A percentile compares a stretch with the other conserved stretches of the same genome.
Conservation (phyloP, 2,113 vertebrate genomes). For the Alosa alosa region DNA sequence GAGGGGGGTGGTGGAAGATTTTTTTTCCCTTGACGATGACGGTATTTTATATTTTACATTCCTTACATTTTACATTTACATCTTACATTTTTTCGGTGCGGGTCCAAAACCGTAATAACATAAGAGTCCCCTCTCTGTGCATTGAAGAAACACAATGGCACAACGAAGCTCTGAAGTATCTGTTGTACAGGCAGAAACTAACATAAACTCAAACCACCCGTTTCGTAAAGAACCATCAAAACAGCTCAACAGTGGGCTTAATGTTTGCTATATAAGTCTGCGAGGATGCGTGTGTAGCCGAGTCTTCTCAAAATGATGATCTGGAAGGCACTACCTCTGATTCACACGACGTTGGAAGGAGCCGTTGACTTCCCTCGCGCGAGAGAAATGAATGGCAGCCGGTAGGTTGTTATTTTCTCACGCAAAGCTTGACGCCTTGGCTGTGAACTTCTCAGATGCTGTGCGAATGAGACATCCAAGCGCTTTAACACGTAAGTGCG, state of each 20-base stretch:
- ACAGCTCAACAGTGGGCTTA: not conserved
- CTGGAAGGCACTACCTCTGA: not conserved
- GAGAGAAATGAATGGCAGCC: not conserved
- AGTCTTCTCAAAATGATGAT: not conserved
- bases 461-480: conserved; percentile 49
- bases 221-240: not conserved
- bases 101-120: not conserved
- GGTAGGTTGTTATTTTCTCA: conserved; percentile 39
- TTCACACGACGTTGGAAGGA: not conserved
- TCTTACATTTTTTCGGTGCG: not conserved
- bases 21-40: not conserved
- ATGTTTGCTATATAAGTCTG: not conserved
- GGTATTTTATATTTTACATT: not conserved
- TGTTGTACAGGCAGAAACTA: not conserved
- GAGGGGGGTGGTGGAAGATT: not conserved
- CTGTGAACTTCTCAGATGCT: conserved; percentile 53
- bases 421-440: conserved; percentile 39
- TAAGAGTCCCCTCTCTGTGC: not conserved
- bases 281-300: not conserved
- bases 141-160: not conserved
- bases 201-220: not conserved
- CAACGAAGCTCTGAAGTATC: too few relatives aligned
- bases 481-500: conserved; percentile 23
- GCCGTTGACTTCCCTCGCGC: not conserved
- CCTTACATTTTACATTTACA: not conserved